Evolutionary conservation across 2,113 vertebrate species (phyloP), one percentile per base, ranked within the genome.

Genomic region (Poecilia latipinna): DNA sequence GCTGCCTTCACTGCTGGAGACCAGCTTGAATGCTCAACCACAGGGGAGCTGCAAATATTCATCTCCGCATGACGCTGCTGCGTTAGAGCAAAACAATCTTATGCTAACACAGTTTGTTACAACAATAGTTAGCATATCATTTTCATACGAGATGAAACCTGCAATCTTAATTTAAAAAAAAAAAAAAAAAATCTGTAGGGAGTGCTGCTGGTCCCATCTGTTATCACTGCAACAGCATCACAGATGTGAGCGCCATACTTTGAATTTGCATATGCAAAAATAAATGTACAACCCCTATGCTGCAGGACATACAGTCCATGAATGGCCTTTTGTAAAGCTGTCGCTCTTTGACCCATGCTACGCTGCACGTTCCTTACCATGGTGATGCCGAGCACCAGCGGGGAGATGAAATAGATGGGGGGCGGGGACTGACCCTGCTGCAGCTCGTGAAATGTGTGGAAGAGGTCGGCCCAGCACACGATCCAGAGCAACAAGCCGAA

Each of bases 401-500:
- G 97, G n/a, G 96, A 97, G 68, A 98, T 63, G 62, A 97, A 98
- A 93, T 93, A 96, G 80, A 98, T 88, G 0, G 96, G 96, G 0
- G 96, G 90, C 39, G 88, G 95, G 0, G 61, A 44, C 37, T 66
- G 10, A 7, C 77, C 84, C 0, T 93, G 91, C 65, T 90, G 82
- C 75, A 96, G 89, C 88, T 96, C 93, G 0, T 97, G 95, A 90
- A 99, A 96, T 28, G 97, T 94, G 88, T 95, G 95, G 90, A 99
- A 99, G 74, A 99, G 96, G 70, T 99, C 96, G 1, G 94, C 90
- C 98, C 98, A 98, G 74, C 96, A 96, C 68, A 98, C 91, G 0
- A 96, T 94, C 97, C 97, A 99, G 80, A 99, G 92, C 51, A 96
- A 83, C 82, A 97, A 77, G 1, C 96, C 95, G 0, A 97, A 90